These are phyloP conservation scores for Manis pentadactyla DNA, from an alignment of 2,797 vertebrate genomes.

Conservation along the genomic window DNA sequence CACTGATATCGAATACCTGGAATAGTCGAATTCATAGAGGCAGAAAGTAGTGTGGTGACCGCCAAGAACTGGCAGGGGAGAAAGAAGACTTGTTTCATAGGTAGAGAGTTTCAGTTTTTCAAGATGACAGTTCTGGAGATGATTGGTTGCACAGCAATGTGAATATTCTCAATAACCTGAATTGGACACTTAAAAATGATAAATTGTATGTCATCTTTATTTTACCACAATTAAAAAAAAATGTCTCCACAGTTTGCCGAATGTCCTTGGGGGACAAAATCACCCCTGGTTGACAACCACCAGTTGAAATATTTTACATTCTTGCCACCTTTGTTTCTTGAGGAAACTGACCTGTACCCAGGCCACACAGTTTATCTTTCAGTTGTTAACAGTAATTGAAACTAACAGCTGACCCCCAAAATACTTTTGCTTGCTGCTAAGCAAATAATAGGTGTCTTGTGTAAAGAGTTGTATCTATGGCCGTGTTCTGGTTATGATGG, in stretches of 20 bases:
- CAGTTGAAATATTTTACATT: background rate
- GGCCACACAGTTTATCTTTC: background rate
- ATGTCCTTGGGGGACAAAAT: background rate
- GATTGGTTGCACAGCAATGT: background rate
- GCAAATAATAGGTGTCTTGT: background rate
- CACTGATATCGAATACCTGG: background rate
- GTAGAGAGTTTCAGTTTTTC: background rate
- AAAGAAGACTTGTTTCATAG: background rate
- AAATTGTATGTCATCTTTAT: slow-evolving; percentile 20
- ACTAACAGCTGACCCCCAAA: background rate
- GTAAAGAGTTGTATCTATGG: background rate
- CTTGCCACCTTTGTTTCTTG: background rate
- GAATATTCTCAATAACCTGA: background rate
- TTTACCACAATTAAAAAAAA: background rate
- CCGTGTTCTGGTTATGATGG: background rate
- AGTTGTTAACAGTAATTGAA: slow-evolving; percentile 20
- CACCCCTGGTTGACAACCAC: background rate
- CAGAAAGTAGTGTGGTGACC: background rate
- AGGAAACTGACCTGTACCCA: background rate
- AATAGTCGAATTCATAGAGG: background rate
- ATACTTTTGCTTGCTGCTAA: slow-evolving; percentile 1
- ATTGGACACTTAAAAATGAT: background rate
- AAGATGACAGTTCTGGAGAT: background rate
- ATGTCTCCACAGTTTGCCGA: background rate
- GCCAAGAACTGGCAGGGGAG: background rate